Conservation (phyloP, 2,888 invertebrate species). For the Tiphia femorata region DNA sequence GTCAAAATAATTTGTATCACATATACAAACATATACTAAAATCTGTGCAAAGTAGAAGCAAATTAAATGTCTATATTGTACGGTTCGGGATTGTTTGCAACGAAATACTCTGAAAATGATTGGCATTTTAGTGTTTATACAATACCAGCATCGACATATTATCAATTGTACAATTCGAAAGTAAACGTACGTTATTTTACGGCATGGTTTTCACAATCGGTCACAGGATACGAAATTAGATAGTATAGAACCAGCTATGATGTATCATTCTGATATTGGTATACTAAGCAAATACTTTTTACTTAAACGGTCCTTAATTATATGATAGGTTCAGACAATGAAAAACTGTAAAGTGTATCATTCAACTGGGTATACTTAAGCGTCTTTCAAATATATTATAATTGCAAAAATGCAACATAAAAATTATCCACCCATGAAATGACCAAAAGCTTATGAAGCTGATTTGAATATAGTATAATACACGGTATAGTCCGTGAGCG, state of each 20-base stretch:
- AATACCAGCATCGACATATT: constrained; percentile 46
- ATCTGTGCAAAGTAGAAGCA: constrained; percentile 16
- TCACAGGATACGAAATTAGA: constrained; percentile 29
- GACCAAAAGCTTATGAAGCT: background rate
- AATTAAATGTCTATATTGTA: constrained; percentile 26
- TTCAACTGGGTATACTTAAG: background rate
- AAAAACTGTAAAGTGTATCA: background rate
- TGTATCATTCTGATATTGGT: no score
- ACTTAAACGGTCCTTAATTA: background rate
- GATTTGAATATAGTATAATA: constrained; percentile 12
- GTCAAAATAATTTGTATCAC: constrained; percentile 23
- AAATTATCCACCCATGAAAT: no score
- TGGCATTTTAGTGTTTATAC: constrained; percentile 51
- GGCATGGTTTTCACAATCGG: constrained; percentile 35
- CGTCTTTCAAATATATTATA: constrained; percentile 7
- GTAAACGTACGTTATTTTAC: constrained; percentile 35
- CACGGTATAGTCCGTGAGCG: background rate
- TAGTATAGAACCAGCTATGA: constrained; percentile 20
- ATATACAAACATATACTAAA: constrained; percentile 10
- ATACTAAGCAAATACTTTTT: no score
- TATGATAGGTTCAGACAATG: background rate
- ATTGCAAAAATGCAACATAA: constrained; percentile 9
- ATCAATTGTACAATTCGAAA: constrained; percentile 51
- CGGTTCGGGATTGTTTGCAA: constrained; percentile 44
- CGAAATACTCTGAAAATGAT: constrained; percentile 49